phyloP scores from a whole-genome alignment of 2,797 vertebrate species.

The Harpagifer antarcticus region DNA sequence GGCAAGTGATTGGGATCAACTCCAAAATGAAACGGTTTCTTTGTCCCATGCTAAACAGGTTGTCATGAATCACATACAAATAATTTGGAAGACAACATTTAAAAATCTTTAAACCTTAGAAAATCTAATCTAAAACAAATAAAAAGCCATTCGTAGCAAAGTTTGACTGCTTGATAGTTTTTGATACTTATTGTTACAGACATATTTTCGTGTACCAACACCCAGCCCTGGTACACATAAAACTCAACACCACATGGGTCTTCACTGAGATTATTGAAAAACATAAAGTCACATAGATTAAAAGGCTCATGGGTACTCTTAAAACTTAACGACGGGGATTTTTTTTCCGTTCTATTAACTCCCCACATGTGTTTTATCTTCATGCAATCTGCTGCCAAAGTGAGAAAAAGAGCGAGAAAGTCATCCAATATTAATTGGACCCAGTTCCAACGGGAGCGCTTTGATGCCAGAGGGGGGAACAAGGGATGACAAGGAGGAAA shows the following conservation, averaged over 20 bases:
- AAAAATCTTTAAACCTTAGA: too few species aligned
- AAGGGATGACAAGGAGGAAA: background rate
- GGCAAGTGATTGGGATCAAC: too few species aligned
- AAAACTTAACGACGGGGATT: background rate
- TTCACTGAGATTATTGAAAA: background rate
- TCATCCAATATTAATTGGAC: constrained; percentile 25
- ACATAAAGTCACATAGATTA: background rate
- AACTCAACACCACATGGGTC: background rate
- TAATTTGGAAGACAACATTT: background rate
- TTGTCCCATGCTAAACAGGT: too few species aligned
- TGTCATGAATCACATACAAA: background rate
- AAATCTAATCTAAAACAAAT: background rate
- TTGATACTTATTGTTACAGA: background rate
- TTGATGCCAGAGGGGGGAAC: background rate
- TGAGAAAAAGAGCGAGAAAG: constrained; percentile 4
- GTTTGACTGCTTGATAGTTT: background rate
- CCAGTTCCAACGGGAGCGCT: constrained; percentile 13
- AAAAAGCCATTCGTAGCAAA: too few species aligned
- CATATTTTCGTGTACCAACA: background rate
- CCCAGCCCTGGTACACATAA: background rate
- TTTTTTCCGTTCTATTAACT: background rate
- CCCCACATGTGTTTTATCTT: background rate
- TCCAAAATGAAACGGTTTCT: too few species aligned
- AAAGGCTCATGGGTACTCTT: background rate
- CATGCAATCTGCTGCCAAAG: background rate